Base-by-base conservation (phyloP, 2,888 invertebrate species). In the Galerucella pusilla region DNA sequence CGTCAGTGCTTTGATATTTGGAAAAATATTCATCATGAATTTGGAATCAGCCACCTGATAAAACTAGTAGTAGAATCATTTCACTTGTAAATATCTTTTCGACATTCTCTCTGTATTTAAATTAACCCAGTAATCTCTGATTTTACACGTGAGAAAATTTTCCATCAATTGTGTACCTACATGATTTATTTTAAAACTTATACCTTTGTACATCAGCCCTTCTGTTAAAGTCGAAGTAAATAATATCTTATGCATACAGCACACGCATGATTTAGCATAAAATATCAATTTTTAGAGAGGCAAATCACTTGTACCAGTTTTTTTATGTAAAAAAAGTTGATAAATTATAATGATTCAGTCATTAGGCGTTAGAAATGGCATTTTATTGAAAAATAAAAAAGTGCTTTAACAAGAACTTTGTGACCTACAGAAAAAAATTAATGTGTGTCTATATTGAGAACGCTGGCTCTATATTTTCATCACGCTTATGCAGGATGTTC, bases 211-310 rank as follows among this genome's bases (percentile, higher is more conserved):
- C 49, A 5, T 4, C 11, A 14, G 49, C 12, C 49, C 14, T 11
- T 14, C 11, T 11, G 14, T 49, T 49, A 12, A 63, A 5, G n/a
- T 35, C 28, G 25, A 28, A 63, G 35, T 28, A 63, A 63, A 59
- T 59, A 35, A 63, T 63, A 63, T 63, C 42, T 63, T 63, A 63
- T 63, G 63, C 35, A 63, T 63, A 35, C 63, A 63, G 42, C 28
- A 63, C 12, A 14, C 63, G 11, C 28, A 28, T 35, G 14, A 35
- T 35, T 63, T 63, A 35, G 35, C 63, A 63, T 63, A 63, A 63
- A 63, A 35, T 63, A n/a, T 35, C 63, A 35, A 63, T 63, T 63
- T 63, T n/a, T 42, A 20, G 12, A 59, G 25, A 25, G 25, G 25
- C 4, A 10, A 59, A 11, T 59, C 20, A 59, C 59, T 59, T 20